Percentiles rank a stretch among this genome's conserved stretches.
Evolutionary conservation across 37 sponge, comb jelly and placozoan genomes (phyloP).

Genomic region (Dysidea cf. avara): DNA sequence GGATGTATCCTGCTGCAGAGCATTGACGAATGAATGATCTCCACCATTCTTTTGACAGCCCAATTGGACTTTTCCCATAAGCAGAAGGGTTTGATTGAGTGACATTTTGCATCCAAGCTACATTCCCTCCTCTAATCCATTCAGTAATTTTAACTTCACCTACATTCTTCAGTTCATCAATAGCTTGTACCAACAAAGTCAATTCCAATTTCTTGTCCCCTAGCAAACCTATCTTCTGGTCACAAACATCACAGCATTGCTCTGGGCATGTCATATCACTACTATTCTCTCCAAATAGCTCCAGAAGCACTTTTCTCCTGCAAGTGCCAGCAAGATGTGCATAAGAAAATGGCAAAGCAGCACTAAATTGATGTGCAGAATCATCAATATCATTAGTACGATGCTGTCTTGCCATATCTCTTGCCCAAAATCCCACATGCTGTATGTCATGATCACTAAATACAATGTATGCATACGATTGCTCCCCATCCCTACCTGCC

Average conservation of each 20-base stretch:
- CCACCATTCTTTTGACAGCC: slow-evolving; percentile 6
- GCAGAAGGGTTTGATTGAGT: not conserved
- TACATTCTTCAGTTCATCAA: slow-evolving; percentile 4
- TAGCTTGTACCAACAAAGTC: slow-evolving; percentile 11
- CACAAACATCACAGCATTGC: slow-evolving; percentile 37
- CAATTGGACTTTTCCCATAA: not conserved
- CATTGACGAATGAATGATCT: not conserved
- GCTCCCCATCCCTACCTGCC: slow-evolving; percentile 30
- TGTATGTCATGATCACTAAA: slow-evolving; percentile 32
- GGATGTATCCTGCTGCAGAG: slow-evolving; percentile 9
- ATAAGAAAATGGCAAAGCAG: slow-evolving; percentile 14
- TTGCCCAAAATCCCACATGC: slow-evolving; percentile 26
- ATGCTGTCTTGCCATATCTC: slow-evolving; percentile 11
- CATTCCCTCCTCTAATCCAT: slow-evolving; percentile 21
- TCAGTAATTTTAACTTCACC: slow-evolving; percentile 28
- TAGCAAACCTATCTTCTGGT: not conserved
- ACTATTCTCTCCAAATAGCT: slow-evolving; percentile 22
- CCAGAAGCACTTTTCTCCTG: slow-evolving; percentile 21
- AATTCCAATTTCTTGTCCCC: slow-evolving; percentile 5
- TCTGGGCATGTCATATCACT: not conserved
- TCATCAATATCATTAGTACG: slow-evolving; percentile 15
- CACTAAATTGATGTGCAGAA: slow-evolving; percentile 9
- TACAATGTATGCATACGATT: slow-evolving; percentile 16
- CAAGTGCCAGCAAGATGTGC: slow-evolving; percentile 25
- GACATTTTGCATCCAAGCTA: slow-evolving; percentile 16